A percentile compares a stretch with the other conserved stretches of the same genome.
Conservation (phyloP, 2,113 vertebrate genomes). For the Hymenochirus boettgeri region DNA sequence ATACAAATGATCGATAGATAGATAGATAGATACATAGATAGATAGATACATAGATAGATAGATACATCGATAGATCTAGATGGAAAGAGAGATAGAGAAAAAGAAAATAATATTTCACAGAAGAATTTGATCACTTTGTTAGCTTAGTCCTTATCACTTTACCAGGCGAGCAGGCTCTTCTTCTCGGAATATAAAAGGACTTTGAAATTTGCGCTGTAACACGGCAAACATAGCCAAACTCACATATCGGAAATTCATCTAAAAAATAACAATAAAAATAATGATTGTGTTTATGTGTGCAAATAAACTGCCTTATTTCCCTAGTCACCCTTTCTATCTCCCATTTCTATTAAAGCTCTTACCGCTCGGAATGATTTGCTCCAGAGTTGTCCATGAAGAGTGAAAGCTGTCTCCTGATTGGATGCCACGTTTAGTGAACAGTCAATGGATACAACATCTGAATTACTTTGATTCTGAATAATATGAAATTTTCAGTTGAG, state of each 20-base stretch:
- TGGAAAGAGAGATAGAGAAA: too few relatives aligned
- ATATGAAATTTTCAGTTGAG: too few relatives aligned
- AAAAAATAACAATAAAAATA: background rate
- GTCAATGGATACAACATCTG: constrained; percentile 57
- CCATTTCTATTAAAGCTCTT: constrained; percentile 47
- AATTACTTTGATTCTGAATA: constrained; percentile 77
- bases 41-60: too few relatives aligned
- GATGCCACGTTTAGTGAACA: constrained; percentile 66
- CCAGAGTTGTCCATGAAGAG: constrained; percentile 68
- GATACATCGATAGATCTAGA: too few relatives aligned
- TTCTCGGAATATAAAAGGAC: constrained; percentile 64
- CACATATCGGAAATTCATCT: constrained; percentile 68
- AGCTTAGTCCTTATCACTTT: constrained; percentile 51
- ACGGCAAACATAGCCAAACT: constrained; percentile 50
- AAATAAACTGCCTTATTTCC: background rate
- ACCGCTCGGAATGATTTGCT: constrained; percentile 69
- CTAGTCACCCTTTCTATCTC: rapidly evolving
- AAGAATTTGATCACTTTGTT: too few relatives aligned
- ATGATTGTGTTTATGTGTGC: background rate
- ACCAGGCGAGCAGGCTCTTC: constrained; percentile 71
- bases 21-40: too few relatives aligned
- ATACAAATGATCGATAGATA: too few relatives aligned
- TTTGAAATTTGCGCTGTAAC: constrained; percentile 64
- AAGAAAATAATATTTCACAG: background rate
- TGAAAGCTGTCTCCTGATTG: constrained; percentile 61